These are phyloP conservation scores for Echiichthys vipera DNA, from an alignment of 2,797 vertebrate genomes.

Conservation along the genomic window DNA sequence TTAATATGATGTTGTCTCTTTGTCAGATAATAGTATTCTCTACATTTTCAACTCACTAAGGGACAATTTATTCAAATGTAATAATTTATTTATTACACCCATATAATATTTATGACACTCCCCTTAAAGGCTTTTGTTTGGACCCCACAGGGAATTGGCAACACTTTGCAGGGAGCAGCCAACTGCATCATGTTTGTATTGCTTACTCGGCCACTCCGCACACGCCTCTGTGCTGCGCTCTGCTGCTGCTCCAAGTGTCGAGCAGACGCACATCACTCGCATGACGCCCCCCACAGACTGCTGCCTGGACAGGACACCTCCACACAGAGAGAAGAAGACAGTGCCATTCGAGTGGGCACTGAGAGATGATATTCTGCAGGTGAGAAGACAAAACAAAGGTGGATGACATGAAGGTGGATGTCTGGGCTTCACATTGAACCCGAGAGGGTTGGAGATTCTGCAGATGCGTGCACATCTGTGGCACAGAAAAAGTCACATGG, in stretches of 20 bases:
- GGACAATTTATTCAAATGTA: background rate
- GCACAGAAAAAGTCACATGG: constrained; percentile 14
- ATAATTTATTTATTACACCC: background rate
- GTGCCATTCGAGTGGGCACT: background rate
- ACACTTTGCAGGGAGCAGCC: constrained; percentile 96
- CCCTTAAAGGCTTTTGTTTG: background rate
- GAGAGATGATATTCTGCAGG: constrained; percentile 52
- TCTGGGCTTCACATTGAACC: constrained; percentile 6
- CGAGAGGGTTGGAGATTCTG: constrained; percentile 39
- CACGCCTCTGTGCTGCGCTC: constrained; percentile 80
- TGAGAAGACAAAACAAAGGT: constrained; percentile 12
- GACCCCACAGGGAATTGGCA: constrained; percentile 90
- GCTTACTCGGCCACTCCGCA: constrained; percentile 87
- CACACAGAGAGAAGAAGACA: constrained; percentile 43
- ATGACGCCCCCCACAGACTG: constrained; percentile 6
- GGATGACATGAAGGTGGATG: background rate
- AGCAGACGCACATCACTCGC: background rate
- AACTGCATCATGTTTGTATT: constrained; percentile 97
- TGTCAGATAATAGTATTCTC: background rate
- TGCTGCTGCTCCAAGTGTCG: constrained; percentile 76
- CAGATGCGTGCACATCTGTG: constrained; percentile 49
- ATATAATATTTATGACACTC: too few relatives aligned
- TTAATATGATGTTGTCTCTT: background rate
- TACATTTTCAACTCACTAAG: background rate
- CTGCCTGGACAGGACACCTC: constrained; percentile 29